Evolutionary conservation across 1,140 invertebrate genomes (phyloP).

Genomic region (Zophobas atratus): DNA sequence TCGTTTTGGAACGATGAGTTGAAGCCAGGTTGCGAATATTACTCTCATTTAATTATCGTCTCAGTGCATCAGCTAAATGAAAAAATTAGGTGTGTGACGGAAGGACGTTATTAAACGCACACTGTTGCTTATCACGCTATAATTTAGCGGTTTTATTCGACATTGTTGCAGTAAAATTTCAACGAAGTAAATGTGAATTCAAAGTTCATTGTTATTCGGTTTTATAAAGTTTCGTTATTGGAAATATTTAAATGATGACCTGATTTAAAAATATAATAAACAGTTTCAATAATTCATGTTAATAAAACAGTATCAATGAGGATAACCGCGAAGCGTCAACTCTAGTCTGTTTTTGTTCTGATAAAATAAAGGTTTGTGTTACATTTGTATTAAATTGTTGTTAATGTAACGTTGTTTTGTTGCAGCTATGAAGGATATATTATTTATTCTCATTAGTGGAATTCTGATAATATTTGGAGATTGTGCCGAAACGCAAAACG

Average conservation of each 20-base stretch:
- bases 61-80: conserved; percentile 17
- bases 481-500: not conserved
- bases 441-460: not conserved
- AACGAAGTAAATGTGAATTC: conserved; percentile 31
- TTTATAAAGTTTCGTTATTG: conserved; percentile 21
- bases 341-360: conserved; percentile 15
- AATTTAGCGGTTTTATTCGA: conserved; percentile 37
- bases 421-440: conserved; percentile 21
- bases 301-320: conserved; percentile 16
- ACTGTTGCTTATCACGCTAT: conserved; percentile 29
- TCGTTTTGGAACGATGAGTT: too few relatives aligned
- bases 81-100: conserved; percentile 27
- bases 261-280: conserved; percentile 43
- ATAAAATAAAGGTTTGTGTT: conserved; percentile 31
- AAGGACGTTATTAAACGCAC: conserved; percentile 20
- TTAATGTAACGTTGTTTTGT: conserved; percentile 8
- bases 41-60: conserved; percentile 45
- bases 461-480: not conserved
- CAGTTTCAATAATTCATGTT: conserved; percentile 30
- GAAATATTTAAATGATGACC: conserved; percentile 41
- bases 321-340: conserved; percentile 11
- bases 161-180: conserved; percentile 32
- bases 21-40: not conserved
- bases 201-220: conserved; percentile 33
- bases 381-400: not conserved